Evolutionary conservation across 2,888 invertebrate species (phyloP).

Genomic region (Melanotus villosus): DNA sequence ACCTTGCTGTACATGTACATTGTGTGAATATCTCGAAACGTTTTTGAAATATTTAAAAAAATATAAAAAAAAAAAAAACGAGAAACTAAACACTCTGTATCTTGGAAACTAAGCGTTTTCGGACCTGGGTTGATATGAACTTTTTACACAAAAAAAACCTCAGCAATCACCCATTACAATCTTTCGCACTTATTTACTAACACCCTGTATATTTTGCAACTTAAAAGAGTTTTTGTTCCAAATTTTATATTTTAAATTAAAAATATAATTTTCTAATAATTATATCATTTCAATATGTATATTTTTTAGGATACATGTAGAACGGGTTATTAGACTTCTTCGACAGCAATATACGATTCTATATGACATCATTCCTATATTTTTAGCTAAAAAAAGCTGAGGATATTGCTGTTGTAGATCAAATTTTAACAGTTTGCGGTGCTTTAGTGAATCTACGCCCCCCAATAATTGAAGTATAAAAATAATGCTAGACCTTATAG

Average conservation of each 20-base stretch:
- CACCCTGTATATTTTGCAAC: no score
- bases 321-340: constrained; percentile 16
- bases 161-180: no score
- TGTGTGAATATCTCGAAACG: no score
- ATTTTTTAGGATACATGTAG: background rate
- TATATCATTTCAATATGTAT: background rate
- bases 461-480: background rate
- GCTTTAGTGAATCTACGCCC: background rate
- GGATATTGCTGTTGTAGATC: background rate
- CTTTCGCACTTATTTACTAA: no score
- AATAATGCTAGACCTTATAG: background rate
- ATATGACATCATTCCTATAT: no score
- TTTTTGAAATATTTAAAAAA: no score
- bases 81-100: background rate
- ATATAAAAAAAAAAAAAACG: background rate
- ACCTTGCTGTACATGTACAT: background rate
- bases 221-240: no score
- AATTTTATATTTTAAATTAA: no score
- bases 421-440: background rate
- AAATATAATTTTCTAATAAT: no score
- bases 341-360: constrained; percentile 4
- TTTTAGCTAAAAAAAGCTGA: background rate
- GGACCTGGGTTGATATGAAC: no score
- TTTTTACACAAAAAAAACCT: no score
- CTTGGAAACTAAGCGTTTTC: no score